A percentile compares a stretch with the other conserved stretches of the same genome.
These are phyloP conservation scores for Clarias magur DNA, from an alignment of 2,113 vertebrate genomes.

Conservation along the genomic window DNA sequence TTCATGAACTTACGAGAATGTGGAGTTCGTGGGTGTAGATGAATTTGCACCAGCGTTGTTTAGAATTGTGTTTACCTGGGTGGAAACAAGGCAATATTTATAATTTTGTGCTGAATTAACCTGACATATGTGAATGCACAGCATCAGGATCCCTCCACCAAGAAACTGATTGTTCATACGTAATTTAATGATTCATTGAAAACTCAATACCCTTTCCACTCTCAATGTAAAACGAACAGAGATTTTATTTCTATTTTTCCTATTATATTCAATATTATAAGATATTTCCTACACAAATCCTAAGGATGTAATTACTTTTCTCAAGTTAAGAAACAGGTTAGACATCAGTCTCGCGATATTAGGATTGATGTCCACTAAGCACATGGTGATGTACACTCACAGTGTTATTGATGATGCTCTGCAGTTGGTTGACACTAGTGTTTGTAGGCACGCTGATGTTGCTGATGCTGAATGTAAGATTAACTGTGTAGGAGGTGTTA, in stretches of 20 bases:
- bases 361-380: background rate
- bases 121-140: background rate
- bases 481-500: background rate
- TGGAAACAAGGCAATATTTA: background rate
- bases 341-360: background rate
- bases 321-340: background rate
- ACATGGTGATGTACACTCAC: background rate
- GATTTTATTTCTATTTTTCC: background rate
- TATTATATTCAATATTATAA: background rate
- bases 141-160: background rate
- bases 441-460: no score
- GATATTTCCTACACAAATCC: background rate
- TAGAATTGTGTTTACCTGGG: slow-evolving; percentile 32
- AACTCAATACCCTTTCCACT: background rate
- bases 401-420: no score
- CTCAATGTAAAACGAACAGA: no score
- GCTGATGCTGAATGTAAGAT: background rate
- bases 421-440: no score
- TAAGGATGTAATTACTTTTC: background rate
- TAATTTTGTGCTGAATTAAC: fast-evolving
- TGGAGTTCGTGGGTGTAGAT: background rate
- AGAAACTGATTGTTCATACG: background rate
- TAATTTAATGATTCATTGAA: background rate
- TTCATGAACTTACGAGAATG: slow-evolving; percentile 27
- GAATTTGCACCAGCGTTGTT: background rate